Conservation (phyloP, 2,888 invertebrate genomes). For the Hypena proboscidalis region DNA sequence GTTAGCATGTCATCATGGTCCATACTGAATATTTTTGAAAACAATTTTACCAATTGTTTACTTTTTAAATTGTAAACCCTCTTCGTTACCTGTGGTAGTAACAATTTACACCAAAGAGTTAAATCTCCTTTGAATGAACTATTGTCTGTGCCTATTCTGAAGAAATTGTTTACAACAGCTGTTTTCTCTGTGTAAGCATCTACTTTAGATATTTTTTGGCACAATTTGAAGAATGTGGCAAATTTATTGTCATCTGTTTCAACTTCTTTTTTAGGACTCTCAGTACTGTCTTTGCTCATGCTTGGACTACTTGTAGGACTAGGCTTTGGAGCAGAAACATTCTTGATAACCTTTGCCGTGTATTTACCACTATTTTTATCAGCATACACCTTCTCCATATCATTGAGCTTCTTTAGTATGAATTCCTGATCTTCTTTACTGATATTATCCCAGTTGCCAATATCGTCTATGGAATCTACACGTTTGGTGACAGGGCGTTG, state of each 20-base stretch:
- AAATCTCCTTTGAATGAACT: constrained; percentile 91
- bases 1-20: constrained; percentile 93
- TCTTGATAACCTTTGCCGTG: constrained; percentile 69
- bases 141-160: constrained; percentile 86
- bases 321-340: constrained; percentile 51
- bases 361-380: constrained; percentile 81
- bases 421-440: constrained; percentile 87
- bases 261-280: constrained; percentile 22
- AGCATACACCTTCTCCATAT: constrained; percentile 83
- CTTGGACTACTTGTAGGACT: constrained; percentile 13
- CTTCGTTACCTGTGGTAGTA: constrained; percentile 93
- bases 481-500: constrained; percentile 93
- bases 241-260: constrained; percentile 88
- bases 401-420: constrained; percentile 87
- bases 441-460: constrained; percentile 90
- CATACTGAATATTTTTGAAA: constrained; percentile 90
- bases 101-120: constrained; percentile 91
- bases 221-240: constrained; percentile 90
- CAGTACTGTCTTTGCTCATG: constrained; percentile 23
- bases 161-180: constrained; percentile 87
- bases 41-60: constrained; percentile 95
- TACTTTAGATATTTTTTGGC: constrained; percentile 90
- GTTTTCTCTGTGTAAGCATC: constrained; percentile 94
- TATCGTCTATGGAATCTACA: constrained; percentile 91
- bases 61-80: constrained; percentile 96